These are phyloP conservation scores for Caenorhabditis becei DNA, from an alignment of 2,888 invertebrate genomes.

Conservation along the genomic window DNA sequence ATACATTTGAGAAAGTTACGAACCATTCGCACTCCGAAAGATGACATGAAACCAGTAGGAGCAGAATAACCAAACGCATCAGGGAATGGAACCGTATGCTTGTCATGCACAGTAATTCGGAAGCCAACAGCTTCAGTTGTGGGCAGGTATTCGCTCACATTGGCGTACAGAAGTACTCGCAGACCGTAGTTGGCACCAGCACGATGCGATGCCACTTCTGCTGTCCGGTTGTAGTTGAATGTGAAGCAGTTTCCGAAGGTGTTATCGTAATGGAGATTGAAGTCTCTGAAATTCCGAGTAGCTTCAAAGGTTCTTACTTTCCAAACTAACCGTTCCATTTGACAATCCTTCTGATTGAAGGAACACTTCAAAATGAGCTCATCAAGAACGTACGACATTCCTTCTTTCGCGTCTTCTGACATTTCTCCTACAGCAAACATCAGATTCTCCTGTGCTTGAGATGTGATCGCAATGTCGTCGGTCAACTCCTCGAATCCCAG, in stretches of 20 bases:
- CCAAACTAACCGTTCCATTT: conserved; percentile 73
- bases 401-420: conserved; percentile 69
- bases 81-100: conserved; percentile 80
- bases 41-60: conserved; percentile 81
- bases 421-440: conserved; percentile 81
- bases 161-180: conserved; percentile 80
- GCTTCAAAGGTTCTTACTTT: background rate
- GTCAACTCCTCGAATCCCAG: conserved; percentile 79
- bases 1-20: background rate
- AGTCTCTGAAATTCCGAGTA: conserved; percentile 71
- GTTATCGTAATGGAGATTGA: conserved; percentile 79
- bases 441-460: conserved; percentile 80
- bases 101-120: conserved; percentile 81
- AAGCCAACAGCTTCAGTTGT: conserved; percentile 81
- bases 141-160: conserved; percentile 80
- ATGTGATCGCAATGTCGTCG: conserved; percentile 80
- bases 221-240: conserved; percentile 79
- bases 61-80: conserved; percentile 81
- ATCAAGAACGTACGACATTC: conserved; percentile 77
- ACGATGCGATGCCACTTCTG: conserved; percentile 76
- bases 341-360: conserved; percentile 81
- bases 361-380: conserved; percentile 81
- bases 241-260: conserved; percentile 81
- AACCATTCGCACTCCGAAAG: conserved; percentile 81
- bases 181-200: conserved; percentile 81